Conservation (phyloP, 2,113 vertebrate genomes). For the Heterocephalus glaber region DNA sequence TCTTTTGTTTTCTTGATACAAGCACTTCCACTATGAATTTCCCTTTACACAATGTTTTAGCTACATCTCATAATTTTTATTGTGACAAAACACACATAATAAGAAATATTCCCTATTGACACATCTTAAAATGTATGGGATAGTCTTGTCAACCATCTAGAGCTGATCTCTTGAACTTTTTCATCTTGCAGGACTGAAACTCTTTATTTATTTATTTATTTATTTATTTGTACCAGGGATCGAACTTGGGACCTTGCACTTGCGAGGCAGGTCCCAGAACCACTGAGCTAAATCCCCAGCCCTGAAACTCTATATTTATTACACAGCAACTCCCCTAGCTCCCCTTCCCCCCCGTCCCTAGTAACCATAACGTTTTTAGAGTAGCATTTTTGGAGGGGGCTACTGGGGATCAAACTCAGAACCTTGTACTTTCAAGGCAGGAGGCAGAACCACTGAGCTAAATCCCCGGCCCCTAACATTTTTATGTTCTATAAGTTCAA, state of each 20-base stretch:
- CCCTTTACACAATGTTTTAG: slow-evolving; percentile 30
- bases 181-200: background rate
- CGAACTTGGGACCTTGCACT: background rate
- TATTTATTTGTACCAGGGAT: too few relatives aligned
- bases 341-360: background rate
- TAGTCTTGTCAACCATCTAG: background rate
- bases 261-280: too few relatives aligned
- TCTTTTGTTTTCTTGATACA: background rate
- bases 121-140: background rate
- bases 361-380: background rate
- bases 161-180: background rate
- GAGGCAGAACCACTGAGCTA: too few relatives aligned
- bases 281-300: too few relatives aligned
- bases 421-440: too few relatives aligned
- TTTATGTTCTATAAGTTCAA: background rate
- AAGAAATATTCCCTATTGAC: background rate
- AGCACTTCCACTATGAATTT: background rate
- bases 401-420: too few relatives aligned
- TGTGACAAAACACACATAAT: background rate
- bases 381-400: background rate
- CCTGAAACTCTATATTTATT: too few relatives aligned
- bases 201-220: too few relatives aligned
- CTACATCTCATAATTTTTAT: background rate
- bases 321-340: too few relatives aligned
- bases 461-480: too few relatives aligned